Evolutionary conservation across 2,888 invertebrate species (phyloP).

Genomic region (Pandemis corylana): DNA sequence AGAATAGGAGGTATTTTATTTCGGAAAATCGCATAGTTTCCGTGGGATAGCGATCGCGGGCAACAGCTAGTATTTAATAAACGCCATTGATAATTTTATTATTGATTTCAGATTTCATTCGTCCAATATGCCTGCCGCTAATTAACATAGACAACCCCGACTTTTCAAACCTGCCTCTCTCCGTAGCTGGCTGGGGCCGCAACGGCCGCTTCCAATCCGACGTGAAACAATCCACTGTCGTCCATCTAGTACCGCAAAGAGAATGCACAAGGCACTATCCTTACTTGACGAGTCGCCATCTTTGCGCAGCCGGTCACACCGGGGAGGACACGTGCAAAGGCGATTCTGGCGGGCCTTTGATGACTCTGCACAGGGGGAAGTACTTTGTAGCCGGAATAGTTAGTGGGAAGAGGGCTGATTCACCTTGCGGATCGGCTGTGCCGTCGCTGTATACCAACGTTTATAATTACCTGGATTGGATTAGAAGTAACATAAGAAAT

Average conservation of each 20-base stretch:
- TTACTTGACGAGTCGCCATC: slow-evolving; percentile 60
- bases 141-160: slow-evolving; percentile 69
- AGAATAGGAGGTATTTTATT: too few species aligned
- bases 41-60: too few species aligned
- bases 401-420: slow-evolving; percentile 75
- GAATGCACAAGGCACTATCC: slow-evolving; percentile 67
- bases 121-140: slow-evolving; percentile 75
- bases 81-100: not conserved
- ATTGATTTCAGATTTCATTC: slow-evolving; percentile 67
- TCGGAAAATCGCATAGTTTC: too few species aligned
- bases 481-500: slow-evolving; percentile 57
- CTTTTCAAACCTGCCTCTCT: slow-evolving; percentile 65
- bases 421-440: slow-evolving; percentile 73
- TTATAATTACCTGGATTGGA: slow-evolving; percentile 72
- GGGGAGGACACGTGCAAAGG: slow-evolving; percentile 80
- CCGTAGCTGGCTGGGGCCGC: slow-evolving; percentile 77
- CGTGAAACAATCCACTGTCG: slow-evolving; percentile 73
- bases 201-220: slow-evolving; percentile 66
- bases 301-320: slow-evolving; percentile 74
- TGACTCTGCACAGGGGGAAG: slow-evolving; percentile 69
- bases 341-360: slow-evolving; percentile 78
- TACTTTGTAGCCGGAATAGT: slow-evolving; percentile 75
- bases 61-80: too few species aligned
- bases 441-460: slow-evolving; percentile 78
- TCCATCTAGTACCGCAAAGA: slow-evolving; percentile 68